A percentile compares a stretch with the other conserved stretches of the same genome.
These are phyloP conservation scores for Benthosema pterotum DNA, from an alignment of 2,797 vertebrate species.

Conservation along the genomic window DNA sequence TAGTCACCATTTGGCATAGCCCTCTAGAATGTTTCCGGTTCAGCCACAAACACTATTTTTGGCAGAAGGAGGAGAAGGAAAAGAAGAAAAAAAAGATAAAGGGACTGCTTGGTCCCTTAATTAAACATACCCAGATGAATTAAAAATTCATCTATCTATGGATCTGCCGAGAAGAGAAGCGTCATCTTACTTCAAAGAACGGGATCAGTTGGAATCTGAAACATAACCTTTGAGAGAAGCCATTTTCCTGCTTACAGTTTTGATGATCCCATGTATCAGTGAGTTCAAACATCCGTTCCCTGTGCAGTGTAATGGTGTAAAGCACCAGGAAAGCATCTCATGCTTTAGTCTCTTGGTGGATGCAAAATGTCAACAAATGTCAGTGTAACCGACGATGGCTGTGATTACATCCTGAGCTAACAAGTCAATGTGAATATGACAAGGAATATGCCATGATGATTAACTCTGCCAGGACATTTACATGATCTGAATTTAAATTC, in stretches of 20 bases:
- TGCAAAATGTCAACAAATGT: constrained; percentile 51
- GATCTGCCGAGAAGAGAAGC: no score
- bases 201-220: no score
- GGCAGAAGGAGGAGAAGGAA: no score
- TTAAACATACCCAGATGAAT: no score
- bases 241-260: not conserved
- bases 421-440: constrained; percentile 17
- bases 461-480: not conserved
- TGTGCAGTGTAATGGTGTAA: not conserved
- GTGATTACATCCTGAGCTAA: constrained; percentile 26
- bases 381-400: constrained; percentile 20
- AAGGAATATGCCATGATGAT: constrained; percentile 13
- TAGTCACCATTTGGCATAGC: no score
- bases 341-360: constrained; percentile 11
- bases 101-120: no score
- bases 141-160: no score
- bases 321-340: not conserved
- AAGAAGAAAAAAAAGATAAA: no score
- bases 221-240: not conserved
- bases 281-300: not conserved
- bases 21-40: no score
- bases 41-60: no score
- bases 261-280: no score
- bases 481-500: not conserved
- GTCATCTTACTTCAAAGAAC: not conserved